Base-by-base conservation (phyloP, 2,888 invertebrate genomes). In the Thereva nobilitata region DNA sequence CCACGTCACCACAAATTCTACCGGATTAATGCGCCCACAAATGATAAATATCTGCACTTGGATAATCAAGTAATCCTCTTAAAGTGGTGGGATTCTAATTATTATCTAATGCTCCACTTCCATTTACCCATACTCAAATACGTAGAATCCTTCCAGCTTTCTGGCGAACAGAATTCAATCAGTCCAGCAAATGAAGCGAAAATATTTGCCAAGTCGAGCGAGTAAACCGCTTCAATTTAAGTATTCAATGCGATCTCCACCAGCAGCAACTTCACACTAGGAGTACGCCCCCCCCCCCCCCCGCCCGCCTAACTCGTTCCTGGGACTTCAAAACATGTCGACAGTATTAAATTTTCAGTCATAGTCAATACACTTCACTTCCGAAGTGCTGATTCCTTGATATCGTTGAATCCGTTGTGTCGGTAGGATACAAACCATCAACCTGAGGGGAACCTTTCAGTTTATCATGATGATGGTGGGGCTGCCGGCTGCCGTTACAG, bases 151-250 rank as follows among this genome's bases (percentile, higher is more conserved):
- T 23, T 23, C 23, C 23, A 23, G 23, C 23, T 23, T 23, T 4
- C 37, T 34, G 57, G 8, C 47, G 57, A 59, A 47, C 40, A 50
- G 64, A 69, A 69, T 69, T 69, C 69, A 69, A 69, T 69, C 69
- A 69, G 64, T 67, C 67, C 59, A 64, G 42, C 55, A 69, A 69
- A 69, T 69, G 69, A 69, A 69, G 64, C 64, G 69, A 67, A 67
- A 69, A 67, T 50, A 67, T 67, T 69, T 69, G 66, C 65, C 67
- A 59, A 69, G 64, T 69, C 64, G 52, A 69, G 69, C 69, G 61
- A 61, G 57, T 67, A 67, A 69, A 69, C 65, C 69, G 64, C 67
- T 67, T 64, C 68, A 67, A 68, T 68, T 66, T 67, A 64, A 61
- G 49, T 50, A 42, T 35, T 41, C 37, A 50, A 4, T 12, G 9